Conservation (phyloP, 2,797 vertebrate species). For the Chaetodon trifasciatus region DNA sequence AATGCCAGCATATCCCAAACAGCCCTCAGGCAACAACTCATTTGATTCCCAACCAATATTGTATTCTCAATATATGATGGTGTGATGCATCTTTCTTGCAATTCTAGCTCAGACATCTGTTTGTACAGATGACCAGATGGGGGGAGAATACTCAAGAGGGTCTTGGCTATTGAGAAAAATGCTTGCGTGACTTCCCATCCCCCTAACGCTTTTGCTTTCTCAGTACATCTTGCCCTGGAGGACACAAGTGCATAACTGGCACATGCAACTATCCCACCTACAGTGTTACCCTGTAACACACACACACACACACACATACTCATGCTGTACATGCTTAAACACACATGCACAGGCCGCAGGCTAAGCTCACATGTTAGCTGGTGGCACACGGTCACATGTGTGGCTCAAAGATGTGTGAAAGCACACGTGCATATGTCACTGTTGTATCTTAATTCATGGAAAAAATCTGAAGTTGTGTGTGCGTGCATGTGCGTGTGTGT, state of each 20-base stretch:
- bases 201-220: constrained; percentile 64
- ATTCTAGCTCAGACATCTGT: constrained; percentile 75
- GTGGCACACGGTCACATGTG: constrained; percentile 67
- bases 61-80: constrained; percentile 63
- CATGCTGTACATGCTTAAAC: constrained; percentile 45
- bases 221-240: constrained; percentile 69
- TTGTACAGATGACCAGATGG: constrained; percentile 75
- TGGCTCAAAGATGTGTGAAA: constrained; percentile 55
- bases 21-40: constrained; percentile 69
- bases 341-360: constrained; percentile 44
- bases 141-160: constrained; percentile 58
- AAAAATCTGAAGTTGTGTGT: constrained; percentile 2
- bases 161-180: constrained; percentile 73
- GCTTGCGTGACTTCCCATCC: constrained; percentile 67
- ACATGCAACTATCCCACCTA: constrained; percentile 69
- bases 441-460: constrained; percentile 38
- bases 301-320: constrained; percentile 3
- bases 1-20: constrained; percentile 62
- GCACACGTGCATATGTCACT: constrained; percentile 56
- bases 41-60: constrained; percentile 73
- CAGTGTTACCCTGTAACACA: constrained; percentile 43
- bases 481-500: constrained; percentile 13
- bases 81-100: constrained; percentile 59
- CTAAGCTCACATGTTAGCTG: constrained; percentile 56
- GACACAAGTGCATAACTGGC: constrained; percentile 70